phyloP scores from a whole-genome alignment of 2,888 invertebrate species.

The Timandra comae region DNA sequence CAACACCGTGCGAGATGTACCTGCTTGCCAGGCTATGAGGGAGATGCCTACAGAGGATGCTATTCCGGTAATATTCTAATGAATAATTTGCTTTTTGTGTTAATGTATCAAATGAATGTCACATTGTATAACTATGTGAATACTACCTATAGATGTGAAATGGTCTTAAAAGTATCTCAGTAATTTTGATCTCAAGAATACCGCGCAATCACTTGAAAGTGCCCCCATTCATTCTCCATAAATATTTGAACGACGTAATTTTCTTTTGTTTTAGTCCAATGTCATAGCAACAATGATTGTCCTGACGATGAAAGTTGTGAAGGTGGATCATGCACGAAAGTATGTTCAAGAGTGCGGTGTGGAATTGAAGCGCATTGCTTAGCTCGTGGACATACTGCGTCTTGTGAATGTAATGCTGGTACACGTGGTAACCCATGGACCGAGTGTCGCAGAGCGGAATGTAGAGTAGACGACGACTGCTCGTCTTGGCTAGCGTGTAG shows the following conservation, averaged over 20 bases:
- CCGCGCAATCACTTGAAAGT: too few relatives aligned
- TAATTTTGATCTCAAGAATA: too few relatives aligned
- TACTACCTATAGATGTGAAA: too few relatives aligned
- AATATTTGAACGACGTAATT: conserved; percentile 1
- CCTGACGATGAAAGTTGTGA: conserved; percentile 88
- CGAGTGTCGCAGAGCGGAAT: conserved; percentile 87
- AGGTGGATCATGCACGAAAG: conserved; percentile 86
- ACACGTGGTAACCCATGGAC: conserved; percentile 88
- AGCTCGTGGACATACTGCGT: conserved; percentile 85
- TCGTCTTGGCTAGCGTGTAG: conserved; percentile 86
- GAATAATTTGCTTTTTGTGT: too few relatives aligned
- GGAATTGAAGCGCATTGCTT: conserved; percentile 87
- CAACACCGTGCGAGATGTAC: conserved; percentile 88
- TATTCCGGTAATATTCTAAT: conserved; percentile 77
- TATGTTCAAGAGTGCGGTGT: conserved; percentile 87
- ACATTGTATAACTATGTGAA: too few relatives aligned
- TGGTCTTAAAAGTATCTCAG: too few relatives aligned
- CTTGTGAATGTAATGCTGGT: conserved; percentile 85
- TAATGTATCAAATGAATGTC: too few relatives aligned
- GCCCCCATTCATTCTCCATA: neutral
- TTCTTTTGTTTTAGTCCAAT: conserved; percentile 81
- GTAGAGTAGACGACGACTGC: conserved; percentile 85
- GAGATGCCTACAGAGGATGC: conserved; percentile 87
- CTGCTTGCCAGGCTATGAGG: conserved; percentile 88
- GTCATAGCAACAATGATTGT: conserved; percentile 90